phyloP scores from a whole-genome alignment of 92 coral and sea anemone genomes.

The Anthopleura xanthogrammica region DNA sequence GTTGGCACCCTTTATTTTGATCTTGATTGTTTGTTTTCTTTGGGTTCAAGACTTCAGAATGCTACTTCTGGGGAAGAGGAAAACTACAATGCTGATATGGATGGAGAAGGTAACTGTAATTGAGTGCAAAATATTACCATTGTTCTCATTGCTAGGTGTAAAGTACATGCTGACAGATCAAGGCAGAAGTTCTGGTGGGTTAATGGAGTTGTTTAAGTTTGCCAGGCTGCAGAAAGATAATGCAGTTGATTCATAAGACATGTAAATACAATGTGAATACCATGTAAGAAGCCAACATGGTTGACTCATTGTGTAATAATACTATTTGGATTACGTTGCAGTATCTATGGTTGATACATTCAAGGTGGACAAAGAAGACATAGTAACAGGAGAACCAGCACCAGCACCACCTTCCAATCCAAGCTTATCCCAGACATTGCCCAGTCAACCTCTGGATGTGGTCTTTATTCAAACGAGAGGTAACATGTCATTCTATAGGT shows the following conservation, averaged over 20 bases:
- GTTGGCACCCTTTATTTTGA: no score
- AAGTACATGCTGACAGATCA: no score
- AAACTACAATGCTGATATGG: slow-evolving; percentile 94
- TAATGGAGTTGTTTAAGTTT: not conserved
- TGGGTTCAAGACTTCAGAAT: slow-evolving; percentile 59
- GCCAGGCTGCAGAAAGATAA: not conserved
- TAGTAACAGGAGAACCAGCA: slow-evolving; percentile 68
- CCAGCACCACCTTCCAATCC: slow-evolving; percentile 78
- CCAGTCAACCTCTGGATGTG: slow-evolving; percentile 90
- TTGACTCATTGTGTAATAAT: not conserved
- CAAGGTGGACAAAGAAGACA: slow-evolving; percentile 96
- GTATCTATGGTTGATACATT: slow-evolving; percentile 84
- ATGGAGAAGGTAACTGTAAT: slow-evolving; percentile 85
- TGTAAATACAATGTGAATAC: no score
- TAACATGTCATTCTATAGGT: not conserved
- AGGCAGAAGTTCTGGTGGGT: no score
- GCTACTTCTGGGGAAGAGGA: slow-evolving; percentile 99
- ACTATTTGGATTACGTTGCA: slow-evolving; percentile 12
- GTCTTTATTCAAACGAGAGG: slow-evolving; percentile 93
- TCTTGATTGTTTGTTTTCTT: not conserved
- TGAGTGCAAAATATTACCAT: not conserved
- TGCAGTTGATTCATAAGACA: no score
- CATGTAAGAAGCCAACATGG: no score
- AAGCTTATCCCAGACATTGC: slow-evolving; percentile 70
- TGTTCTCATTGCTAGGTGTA: no score